Evolutionary conservation across 2,113 vertebrate genomes (phyloP).

Genomic region (Zosterops lateralis): DNA sequence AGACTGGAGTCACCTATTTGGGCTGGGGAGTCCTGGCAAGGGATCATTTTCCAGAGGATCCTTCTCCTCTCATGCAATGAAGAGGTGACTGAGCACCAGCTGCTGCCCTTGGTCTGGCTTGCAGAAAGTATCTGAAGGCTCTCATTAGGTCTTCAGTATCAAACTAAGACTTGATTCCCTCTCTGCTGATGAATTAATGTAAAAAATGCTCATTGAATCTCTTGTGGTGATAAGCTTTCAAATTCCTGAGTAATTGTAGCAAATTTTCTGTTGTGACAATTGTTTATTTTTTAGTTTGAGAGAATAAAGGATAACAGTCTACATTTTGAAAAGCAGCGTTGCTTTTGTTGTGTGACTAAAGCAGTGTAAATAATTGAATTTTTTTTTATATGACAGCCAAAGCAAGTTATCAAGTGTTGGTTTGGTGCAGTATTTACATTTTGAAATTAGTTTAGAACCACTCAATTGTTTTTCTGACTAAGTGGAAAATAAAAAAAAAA

Average conservation of each 20-base stretch:
- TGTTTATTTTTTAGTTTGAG: background rate
- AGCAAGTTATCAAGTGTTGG: slow-evolving; percentile 13
- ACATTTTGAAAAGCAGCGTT: background rate
- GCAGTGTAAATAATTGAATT: slow-evolving; percentile 20
- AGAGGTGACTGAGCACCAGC: background rate
- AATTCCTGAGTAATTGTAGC: background rate
- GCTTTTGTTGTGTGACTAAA: slow-evolving; percentile 13
- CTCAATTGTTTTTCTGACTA: background rate
- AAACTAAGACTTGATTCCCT: background rate
- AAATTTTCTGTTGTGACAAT: background rate
- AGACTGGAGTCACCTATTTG: background rate
- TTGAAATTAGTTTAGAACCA: slow-evolving; percentile 9
- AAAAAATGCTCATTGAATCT: background rate
- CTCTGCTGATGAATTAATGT: background rate
- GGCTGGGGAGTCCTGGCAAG: background rate
- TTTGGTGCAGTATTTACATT: background rate
- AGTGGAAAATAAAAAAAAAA: background rate
- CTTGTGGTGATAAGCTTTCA: background rate
- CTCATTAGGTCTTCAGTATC: background rate
- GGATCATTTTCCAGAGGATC: background rate
- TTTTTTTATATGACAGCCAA: slow-evolving; percentile 21
- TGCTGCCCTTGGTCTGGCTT: background rate
- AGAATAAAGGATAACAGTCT: background rate
- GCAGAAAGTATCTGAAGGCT: background rate
- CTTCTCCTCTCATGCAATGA: background rate